Base-by-base conservation (phyloP, 2,888 invertebrate genomes). In the Matsumyia berberina region DNA sequence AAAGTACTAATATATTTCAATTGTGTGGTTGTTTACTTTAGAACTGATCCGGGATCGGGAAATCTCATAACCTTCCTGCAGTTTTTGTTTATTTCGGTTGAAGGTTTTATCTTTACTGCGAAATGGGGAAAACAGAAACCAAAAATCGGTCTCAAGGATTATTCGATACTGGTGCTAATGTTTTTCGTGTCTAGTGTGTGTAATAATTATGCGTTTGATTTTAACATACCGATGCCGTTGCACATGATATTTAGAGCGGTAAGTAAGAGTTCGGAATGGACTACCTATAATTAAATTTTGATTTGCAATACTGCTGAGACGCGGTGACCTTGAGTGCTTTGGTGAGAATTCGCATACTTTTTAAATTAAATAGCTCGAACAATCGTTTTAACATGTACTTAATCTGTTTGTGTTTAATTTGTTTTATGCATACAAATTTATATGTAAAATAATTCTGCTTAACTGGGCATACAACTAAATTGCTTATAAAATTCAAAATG, bases 181-280 rank as follows among this genome's bases (percentile, higher is more conserved):
- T 99, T 99, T 92, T 99, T 98, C 92, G 92, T 97, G 0, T 95
- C 96, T 12, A 99, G 97, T 91, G 96, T 98, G 0, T 95, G 96
- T 85, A 97, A 97, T 89, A 99, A 99, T 91, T 97, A 97, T 93
- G 98, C 98, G 0, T 97, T 99, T 89, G 95, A 96, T 90, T 99
- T 98, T 90, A 97, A 99, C 91, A 98, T 99, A 89, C 95, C 99
- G 0, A 98, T 99, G 95, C 99, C 99, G 0, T 92, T 99, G 53
- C 99, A 99, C 90, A 98, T 99, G 96, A 99, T 99, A 90, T 99
- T 99, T 92, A 94, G 99, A 93, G 96, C 99, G 73, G 96, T 96
- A 92, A 93, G 94, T 92, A 60, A 0, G n/a, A 19, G 19, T 17
- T 11, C 3, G 9, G 2, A 12, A 6, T 44, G 4, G 7, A 42